These are phyloP conservation scores for Eciton burchellii DNA, from an alignment of 1,140 invertebrate species.

Conservation along the genomic window DNA sequence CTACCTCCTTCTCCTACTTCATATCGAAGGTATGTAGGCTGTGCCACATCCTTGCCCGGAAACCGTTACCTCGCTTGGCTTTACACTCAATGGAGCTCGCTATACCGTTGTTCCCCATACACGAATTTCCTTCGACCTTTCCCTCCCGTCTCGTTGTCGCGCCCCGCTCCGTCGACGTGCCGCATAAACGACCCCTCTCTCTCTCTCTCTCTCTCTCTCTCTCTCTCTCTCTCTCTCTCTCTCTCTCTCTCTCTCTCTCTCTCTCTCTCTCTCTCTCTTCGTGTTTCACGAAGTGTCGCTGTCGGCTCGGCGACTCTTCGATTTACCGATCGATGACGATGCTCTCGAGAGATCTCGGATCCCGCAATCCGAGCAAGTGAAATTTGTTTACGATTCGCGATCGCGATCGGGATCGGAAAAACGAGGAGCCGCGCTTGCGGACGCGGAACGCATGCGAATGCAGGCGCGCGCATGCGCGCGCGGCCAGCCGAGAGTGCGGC, in stretches of 20 bases:
- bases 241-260: background rate
- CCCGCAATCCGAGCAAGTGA: conserved; percentile 20
- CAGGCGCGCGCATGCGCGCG: too few species aligned
- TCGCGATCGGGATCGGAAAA: conserved; percentile 25
- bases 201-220: background rate
- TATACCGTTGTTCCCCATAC: conserved; percentile 75
- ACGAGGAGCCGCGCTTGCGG: conserved; percentile 2
- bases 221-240: background rate
- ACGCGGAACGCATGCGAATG: conserved; percentile 32
- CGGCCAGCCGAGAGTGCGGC: conserved; percentile 23
- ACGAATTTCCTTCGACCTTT: conserved; percentile 72
- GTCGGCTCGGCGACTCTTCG: too few species aligned
- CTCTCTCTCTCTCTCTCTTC: background rate
- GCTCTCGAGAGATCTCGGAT: background rate
- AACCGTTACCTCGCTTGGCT: conserved; percentile 83
- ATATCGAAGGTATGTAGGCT: conserved; percentile 84
- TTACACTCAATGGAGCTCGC: conserved; percentile 81
- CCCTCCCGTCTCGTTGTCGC: background rate
- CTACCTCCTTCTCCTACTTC: conserved; percentile 72
- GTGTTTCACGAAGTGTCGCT: conserved; percentile 3
- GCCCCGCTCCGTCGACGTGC: conserved; percentile 17
- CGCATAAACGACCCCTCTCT: conserved; percentile 10
- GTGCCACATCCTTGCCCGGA: conserved; percentile 85
- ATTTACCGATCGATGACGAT: background rate
- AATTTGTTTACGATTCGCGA: conserved; percentile 54